Evolutionary conservation across 2,113 vertebrate genomes (phyloP).

Genomic region (human): GRCh38 chr5:148712501-148713000

Average conservation of each 20-base stretch:
- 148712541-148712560: not conserved
- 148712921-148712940: not conserved
- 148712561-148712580: not conserved
- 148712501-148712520: not conserved
- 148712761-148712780: not conserved
- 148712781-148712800: not conserved
- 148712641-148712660: not conserved
- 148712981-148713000: not conserved
- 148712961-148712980: not conserved
- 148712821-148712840: not conserved
- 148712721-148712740: not conserved
- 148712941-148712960: not conserved
- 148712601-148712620: not conserved
- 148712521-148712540: constrained; percentile 16
- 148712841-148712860: not conserved
- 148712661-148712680: not conserved
- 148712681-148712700: not conserved
- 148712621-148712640: not conserved
- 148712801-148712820: not conserved
- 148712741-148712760: not conserved
- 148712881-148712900: not conserved
- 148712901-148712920: not conserved
- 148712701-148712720: not conserved
- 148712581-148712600: constrained; percentile 1
- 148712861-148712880: not conserved